Conservation (phyloP, 2,113 vertebrate genomes). For the Boulengeromyrus knoepffleri region DNA sequence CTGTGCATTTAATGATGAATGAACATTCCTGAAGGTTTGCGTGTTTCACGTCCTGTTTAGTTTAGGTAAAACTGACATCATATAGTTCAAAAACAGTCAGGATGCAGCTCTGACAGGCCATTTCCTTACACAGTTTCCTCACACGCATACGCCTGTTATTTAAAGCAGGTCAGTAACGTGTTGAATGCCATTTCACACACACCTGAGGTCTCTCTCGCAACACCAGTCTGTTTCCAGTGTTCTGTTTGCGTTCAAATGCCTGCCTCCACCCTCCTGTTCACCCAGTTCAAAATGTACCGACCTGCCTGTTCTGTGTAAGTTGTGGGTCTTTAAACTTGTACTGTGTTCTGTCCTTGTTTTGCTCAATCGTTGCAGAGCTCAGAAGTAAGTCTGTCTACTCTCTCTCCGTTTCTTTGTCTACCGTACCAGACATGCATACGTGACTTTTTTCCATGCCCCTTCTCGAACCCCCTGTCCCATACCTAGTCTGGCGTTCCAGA, state of each 20-base stretch:
- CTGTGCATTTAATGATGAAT: not conserved
- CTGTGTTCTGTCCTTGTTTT: slow-evolving; percentile 79
- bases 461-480: not conserved
- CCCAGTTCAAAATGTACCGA: slow-evolving; percentile 49
- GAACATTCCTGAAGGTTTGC: not conserved
- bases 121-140: not conserved
- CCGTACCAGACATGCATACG: slow-evolving; percentile 51
- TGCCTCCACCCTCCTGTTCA: not conserved
- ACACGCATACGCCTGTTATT: not conserved
- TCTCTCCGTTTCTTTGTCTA: slow-evolving; percentile 43
- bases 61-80: not conserved
- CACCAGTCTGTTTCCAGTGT: not conserved
- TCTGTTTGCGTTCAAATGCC: not conserved
- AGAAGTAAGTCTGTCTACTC: slow-evolving; percentile 82
- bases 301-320: slow-evolving; percentile 59
- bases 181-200: not conserved
- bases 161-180: not conserved
- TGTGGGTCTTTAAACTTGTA: slow-evolving; percentile 64
- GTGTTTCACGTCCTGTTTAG: not conserved
- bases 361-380: slow-evolving; percentile 77
- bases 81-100: not conserved
- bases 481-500: not conserved
- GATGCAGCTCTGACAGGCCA: not conserved
- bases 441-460: slow-evolving; percentile 31
- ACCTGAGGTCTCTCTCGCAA: not conserved